phyloP scores from a whole-genome alignment of 2,113 vertebrate species.

The Malurus alboscapulatus region DNA sequence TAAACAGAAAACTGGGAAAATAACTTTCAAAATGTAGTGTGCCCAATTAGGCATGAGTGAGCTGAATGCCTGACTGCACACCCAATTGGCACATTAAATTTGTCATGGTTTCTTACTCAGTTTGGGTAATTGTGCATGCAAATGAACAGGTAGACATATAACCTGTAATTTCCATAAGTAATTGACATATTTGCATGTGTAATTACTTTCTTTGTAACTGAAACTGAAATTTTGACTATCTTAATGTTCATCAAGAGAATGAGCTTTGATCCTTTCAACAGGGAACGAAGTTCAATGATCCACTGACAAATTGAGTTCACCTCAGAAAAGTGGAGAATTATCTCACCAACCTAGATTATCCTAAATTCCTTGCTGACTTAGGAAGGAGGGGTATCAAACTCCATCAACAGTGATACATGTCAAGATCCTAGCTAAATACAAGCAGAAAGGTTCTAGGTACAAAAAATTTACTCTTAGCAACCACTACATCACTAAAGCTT shows the following conservation, averaged over 20 bases:
- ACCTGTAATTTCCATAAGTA: constrained; percentile 18
- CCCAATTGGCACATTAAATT: not conserved
- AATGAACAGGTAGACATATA: constrained; percentile 12
- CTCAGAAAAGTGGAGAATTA: not conserved
- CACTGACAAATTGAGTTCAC: not conserved
- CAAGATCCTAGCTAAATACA: not conserved
- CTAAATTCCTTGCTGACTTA: not conserved
- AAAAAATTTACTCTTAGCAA: not conserved
- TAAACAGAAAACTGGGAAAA: not conserved
- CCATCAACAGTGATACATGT: not conserved
- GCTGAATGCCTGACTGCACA: not conserved
- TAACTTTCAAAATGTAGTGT: not conserved
- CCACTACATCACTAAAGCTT: not conserved
- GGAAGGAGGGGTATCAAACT: not conserved
- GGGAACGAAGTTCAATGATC: not conserved
- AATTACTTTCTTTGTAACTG: constrained; percentile 10
- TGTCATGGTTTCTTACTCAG: not conserved
- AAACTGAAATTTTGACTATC: not conserved
- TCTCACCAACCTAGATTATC: not conserved
- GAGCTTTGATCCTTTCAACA: not conserved
- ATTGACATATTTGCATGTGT: not conserved
- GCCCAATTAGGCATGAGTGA: not conserved
- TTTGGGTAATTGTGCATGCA: constrained; percentile 22
- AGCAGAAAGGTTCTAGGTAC: not conserved
- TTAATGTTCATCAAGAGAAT: not conserved